These are phyloP conservation scores for Muricea muricata DNA, from an alignment of 92 coral and sea anemone genomes.

Conservation along the genomic window DNA sequence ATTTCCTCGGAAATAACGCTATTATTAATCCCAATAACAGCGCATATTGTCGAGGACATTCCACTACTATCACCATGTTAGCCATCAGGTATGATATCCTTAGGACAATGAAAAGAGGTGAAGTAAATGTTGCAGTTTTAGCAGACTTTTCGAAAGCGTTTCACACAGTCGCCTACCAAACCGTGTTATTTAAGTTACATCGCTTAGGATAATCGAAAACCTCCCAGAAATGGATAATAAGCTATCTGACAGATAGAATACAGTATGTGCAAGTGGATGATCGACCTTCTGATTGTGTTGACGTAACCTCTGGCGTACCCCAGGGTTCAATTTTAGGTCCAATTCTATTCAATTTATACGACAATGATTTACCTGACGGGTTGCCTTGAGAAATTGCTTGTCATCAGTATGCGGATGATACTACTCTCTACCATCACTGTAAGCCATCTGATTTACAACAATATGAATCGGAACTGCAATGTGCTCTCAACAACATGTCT, in stretches of 20 bases:
- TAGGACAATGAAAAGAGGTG: conserved; percentile 41
- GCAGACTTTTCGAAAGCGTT: conserved; percentile 41
- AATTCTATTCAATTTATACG: conserved; percentile 18
- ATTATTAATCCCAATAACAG: conserved; percentile 38
- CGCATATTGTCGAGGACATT: conserved; percentile 34
- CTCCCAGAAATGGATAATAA: conserved; percentile 24
- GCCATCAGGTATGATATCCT: conserved; percentile 38
- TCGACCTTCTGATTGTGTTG: not conserved
- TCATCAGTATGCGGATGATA: conserved; percentile 24
- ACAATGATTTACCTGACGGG: conserved; percentile 11
- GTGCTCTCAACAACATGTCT: not conserved
- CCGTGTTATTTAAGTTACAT: conserved; percentile 25
- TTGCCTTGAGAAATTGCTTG: not conserved
- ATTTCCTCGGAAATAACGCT: conserved; percentile 36
- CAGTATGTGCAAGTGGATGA: conserved; percentile 18
- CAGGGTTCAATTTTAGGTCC: conserved; percentile 33
- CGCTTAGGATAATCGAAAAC: conserved; percentile 32
- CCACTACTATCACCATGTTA: conserved; percentile 42
- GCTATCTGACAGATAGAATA: conserved; percentile 16
- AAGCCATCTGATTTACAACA: not conserved
- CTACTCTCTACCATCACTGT: not conserved
- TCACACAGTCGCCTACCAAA: not conserved
- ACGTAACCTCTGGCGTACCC: conserved; percentile 22
- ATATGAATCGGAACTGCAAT: not conserved
- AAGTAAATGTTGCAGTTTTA: conserved; percentile 20